Percentiles rank a stretch among this genome's conserved stretches.
Evolutionary conservation across 2,113 vertebrate species (phyloP).

Genomic region (Hylia prasina): DNA sequence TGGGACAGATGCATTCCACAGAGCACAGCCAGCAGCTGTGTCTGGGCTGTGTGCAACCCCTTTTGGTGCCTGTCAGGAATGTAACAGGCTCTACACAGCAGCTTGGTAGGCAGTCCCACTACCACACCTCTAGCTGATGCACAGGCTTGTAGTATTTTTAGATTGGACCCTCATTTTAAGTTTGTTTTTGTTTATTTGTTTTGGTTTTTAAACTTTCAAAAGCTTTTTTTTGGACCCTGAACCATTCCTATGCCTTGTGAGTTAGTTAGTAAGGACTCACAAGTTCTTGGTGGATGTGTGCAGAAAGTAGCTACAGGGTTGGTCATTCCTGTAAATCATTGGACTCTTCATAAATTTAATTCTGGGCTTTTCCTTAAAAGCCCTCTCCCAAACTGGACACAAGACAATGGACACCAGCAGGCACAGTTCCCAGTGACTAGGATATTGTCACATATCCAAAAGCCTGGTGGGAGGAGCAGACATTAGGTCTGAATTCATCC

Average conservation of each 20-base stretch:
- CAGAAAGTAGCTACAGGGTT: neutral
- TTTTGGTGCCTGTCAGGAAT: neutral
- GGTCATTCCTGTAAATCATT: slow-evolving; percentile 26
- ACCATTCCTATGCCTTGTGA: neutral
- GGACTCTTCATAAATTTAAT: neutral
- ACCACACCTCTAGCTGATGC: neutral
- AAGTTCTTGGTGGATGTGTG: neutral
- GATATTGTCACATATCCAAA: slow-evolving; percentile 53
- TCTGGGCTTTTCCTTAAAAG: slow-evolving; percentile 36
- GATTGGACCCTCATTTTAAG: neutral
- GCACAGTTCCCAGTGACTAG: slow-evolving; percentile 32
- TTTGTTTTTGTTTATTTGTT: neutral
- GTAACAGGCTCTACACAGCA: neutral
- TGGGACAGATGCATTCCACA: neutral
- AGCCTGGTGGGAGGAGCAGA: slow-evolving; percentile 57
- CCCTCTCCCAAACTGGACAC: slow-evolving; percentile 27
- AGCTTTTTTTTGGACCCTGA: neutral
- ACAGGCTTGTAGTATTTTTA: neutral
- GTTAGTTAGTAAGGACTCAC: neutral
- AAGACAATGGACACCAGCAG: slow-evolving; percentile 55
- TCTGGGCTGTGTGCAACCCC: neutral
- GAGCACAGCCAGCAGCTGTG: neutral
- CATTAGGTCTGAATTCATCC: slow-evolving; percentile 56
- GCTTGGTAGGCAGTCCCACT: neutral
- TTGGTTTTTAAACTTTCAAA: neutral